phyloP scores from a whole-genome alignment of 92 coral and sea anemone species.

The Chrysogorgia sp. region DNA sequence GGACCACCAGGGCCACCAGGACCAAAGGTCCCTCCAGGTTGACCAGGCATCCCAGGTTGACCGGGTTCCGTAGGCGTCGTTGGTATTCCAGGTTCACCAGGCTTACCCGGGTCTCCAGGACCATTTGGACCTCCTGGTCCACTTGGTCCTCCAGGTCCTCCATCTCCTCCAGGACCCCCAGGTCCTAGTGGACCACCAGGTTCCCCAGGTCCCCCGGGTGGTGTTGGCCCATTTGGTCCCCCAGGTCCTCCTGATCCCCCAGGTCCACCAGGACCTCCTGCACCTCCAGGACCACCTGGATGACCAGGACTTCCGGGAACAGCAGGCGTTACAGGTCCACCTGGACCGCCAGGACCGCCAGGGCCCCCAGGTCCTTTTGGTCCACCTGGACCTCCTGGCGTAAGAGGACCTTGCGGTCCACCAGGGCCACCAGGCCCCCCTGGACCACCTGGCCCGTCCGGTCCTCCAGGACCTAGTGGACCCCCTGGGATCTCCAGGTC shows the following conservation, averaged over 20 bases:
- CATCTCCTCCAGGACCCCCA: constrained; percentile 16
- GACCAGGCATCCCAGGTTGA: constrained; percentile 1
- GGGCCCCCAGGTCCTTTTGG: constrained; percentile 75
- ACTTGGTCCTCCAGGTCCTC: constrained; percentile 14
- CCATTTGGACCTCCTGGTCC: constrained; percentile 1
- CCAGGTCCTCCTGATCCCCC: constrained; percentile 69
- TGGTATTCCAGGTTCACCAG: constrained; percentile 3
- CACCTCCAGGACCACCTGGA: constrained; percentile 54
- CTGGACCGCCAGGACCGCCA: constrained; percentile 69
- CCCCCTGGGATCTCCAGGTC: constrained; percentile 73
- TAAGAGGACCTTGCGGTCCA: constrained; percentile 62
- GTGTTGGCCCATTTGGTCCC: constrained; percentile 54
- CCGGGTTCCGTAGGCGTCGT: constrained; percentile 10
- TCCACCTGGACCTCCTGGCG: constrained; percentile 62
- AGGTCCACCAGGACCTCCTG: constrained; percentile 69
- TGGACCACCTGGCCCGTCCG: constrained; percentile 69
- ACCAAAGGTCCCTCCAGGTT: constrained; percentile 20
- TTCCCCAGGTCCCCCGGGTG: constrained; percentile 54
- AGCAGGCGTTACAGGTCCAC: constrained; percentile 70
- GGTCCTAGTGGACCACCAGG: constrained; percentile 29
- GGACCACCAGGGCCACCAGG: constrained; percentile 32
- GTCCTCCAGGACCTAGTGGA: constrained; percentile 67
- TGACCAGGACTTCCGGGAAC: constrained; percentile 49
- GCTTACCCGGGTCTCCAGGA: constrained; percentile 10
- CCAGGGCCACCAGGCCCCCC: constrained; percentile 79